These are phyloP conservation scores for Mungos mungo DNA, from an alignment of 2,113 vertebrate genomes.

Conservation along the genomic window DNA sequence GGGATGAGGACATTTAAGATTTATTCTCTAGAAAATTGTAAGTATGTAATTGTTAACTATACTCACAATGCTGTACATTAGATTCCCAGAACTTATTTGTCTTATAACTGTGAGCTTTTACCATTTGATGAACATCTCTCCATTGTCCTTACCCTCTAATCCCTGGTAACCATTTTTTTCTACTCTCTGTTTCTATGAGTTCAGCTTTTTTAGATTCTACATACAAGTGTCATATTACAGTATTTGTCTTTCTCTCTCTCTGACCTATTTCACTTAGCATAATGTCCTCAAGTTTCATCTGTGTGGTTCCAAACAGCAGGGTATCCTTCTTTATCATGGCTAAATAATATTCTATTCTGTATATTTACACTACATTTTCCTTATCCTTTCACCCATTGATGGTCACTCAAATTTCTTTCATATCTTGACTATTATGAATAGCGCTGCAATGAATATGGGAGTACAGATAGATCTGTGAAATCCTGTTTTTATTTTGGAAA, in stretches of 20 bases:
- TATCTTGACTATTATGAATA: neutral
- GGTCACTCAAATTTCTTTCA: neutral
- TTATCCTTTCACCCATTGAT: neutral
- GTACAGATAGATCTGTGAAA: neutral
- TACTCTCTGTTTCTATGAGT: neutral
- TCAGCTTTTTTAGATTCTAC: neutral
- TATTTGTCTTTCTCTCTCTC: neutral
- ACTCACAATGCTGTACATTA: neutral
- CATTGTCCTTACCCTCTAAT: neutral
- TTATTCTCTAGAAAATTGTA: neutral
- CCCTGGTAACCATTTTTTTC: neutral
- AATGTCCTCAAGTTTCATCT: neutral
- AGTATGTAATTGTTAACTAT: neutral
- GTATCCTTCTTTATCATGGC: neutral
- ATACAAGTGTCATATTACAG: neutral
- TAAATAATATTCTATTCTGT: neutral
- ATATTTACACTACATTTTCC: neutral
- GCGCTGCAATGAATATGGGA: neutral
- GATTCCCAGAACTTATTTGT: neutral
- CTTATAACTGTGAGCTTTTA: neutral
- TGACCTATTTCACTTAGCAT: neutral
- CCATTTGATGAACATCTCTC: neutral
- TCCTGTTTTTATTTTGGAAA: neutral
- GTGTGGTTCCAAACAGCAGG: neutral
- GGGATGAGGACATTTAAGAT: neutral